Base-by-base conservation (phyloP, 1,140 invertebrate species). In the Euwallacea similis region DNA sequence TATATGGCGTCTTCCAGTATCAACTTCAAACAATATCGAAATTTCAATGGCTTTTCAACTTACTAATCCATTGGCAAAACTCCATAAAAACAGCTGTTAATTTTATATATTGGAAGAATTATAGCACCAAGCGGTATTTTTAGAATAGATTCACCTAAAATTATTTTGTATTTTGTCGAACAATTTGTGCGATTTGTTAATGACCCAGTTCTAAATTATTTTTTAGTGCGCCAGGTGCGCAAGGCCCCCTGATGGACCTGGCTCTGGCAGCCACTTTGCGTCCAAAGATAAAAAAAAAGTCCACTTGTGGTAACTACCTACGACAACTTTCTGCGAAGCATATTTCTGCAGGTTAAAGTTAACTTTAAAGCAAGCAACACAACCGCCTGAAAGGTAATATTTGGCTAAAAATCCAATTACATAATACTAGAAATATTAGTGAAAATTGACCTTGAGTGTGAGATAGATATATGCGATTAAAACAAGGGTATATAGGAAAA, bases 31-130 rank as follows among this genome's bases (percentile, higher is more conserved):
- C 60, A 65, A 55, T 46, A 64, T 62, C 62, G 13, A 58, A 56
- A 55, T 64, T 71, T 64, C 47, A 65, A 71, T 62, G 60, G 67
- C n/a, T 63, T 62, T 65, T 63, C 46, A 60, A 68, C 66, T 61
- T 50, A 68, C 41, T 63, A 72, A 72, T 44, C 64, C 42, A 55
- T 67, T 77, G 76, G 76, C 74, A 73, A 41, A 42, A 6, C 7
- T 69, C 76, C 76, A 74, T 56, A 64, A 43, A 69, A 75, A 75
- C 71, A 77, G 74, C 73, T 77, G 76, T 75, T 61, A 59, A 71
- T 72, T 76, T 76, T 72, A 71, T 73, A 73, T 73, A 71, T 72
- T 69, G 55, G 56, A 71, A 73, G 67, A 70, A 69, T 70, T 53
- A 73, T 70, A 69, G 72, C 61, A 46, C 55, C 43, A 59, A 46